A percentile compares a stretch with the other conserved stretches of the same genome.
These are phyloP conservation scores for Diarsia rubi DNA, from an alignment of 2,888 invertebrate species.

Conservation along the genomic window DNA sequence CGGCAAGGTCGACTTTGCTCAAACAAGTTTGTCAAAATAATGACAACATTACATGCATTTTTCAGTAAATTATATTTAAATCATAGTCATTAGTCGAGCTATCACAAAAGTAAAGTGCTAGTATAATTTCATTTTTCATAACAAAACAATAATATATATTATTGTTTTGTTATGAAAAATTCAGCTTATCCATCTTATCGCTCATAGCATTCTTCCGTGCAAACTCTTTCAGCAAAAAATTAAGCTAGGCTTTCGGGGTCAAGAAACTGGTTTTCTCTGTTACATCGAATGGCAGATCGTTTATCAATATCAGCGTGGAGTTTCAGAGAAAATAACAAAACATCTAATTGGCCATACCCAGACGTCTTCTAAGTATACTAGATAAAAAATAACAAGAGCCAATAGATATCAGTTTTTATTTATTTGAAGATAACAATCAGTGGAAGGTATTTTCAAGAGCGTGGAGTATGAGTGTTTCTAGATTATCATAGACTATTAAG, in stretches of 20 bases:
- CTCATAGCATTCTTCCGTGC: neutral
- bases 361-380: slow-evolving; percentile 28
- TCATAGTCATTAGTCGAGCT: no score
- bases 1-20: no score
- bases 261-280: slow-evolving; percentile 37
- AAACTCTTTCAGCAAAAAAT: neutral
- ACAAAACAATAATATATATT: no score
- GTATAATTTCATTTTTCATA: no score
- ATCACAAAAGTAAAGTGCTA: no score
- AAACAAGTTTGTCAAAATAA: no score
- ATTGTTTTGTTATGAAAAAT: no score
- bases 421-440: slow-evolving; percentile 7
- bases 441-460: neutral
- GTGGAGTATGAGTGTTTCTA: neutral
- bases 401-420: slow-evolving; percentile 29
- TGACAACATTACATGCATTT: no score
- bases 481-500: neutral
- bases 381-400: slow-evolving; percentile 64
- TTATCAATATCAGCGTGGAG: slow-evolving; percentile 51
- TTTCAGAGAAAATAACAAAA: slow-evolving; percentile 42
- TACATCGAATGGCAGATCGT: slow-evolving; percentile 42
- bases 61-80: no score
- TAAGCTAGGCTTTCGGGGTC: neutral
- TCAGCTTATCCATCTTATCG: neutral
- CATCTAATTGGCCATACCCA: slow-evolving; percentile 44